phyloP scores from a whole-genome alignment of 2,888 invertebrate genomes.

The Crocallis elinguaria region DNA sequence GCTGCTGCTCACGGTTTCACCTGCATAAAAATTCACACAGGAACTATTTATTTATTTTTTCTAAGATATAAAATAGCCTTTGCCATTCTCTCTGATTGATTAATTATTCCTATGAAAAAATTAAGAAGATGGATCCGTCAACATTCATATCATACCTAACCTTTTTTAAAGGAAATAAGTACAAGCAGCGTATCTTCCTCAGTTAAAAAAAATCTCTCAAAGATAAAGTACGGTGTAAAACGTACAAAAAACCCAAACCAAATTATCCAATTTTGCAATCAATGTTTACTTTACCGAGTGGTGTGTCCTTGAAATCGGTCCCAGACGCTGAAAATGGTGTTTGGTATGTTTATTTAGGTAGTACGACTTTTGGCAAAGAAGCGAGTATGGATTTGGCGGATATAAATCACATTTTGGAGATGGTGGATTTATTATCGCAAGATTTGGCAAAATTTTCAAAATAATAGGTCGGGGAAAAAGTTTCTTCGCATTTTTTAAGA shows the following conservation, averaged over 20 bases:
- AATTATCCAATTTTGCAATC: conserved; percentile 60
- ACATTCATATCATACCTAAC: no score
- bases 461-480: no score
- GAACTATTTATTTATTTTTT: no score
- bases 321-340: conserved; percentile 32
- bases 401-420: background rate
- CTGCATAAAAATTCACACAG: no score
- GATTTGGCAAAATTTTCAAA: no score
- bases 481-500: no score
- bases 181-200: conserved; percentile 27
- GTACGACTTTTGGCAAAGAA: conserved; percentile 2
- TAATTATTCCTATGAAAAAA: no score
- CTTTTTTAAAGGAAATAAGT: conserved; percentile 20
- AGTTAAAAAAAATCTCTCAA: conserved; percentile 46
- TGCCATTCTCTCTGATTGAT: no score
- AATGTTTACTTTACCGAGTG: conserved; percentile 63
- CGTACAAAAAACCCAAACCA: conserved; percentile 55
- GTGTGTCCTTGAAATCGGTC: conserved; percentile 53
- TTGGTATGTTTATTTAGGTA: conserved; percentile 20
- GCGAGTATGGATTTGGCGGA: background rate
- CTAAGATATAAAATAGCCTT: no score
- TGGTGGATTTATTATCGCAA: background rate
- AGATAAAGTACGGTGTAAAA: conserved; percentile 41
- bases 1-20: no score
- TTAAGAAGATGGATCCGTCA: no score